Conservation (phyloP, 1,140 invertebrate genomes). For the Hesperophylax magnus region DNA sequence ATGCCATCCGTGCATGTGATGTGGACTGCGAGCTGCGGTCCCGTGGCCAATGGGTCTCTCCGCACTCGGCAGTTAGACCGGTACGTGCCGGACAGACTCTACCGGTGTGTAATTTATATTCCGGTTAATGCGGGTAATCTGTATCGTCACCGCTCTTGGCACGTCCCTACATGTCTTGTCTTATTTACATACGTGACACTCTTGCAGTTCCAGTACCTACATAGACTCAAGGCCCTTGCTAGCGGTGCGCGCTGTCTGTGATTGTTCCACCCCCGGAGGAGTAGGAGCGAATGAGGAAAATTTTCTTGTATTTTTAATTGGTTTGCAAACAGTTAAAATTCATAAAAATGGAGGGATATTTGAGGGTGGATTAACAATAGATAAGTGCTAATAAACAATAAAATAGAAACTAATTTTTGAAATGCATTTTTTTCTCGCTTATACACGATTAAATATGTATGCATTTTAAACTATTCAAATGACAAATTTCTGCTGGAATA, state of each 20-base stretch:
- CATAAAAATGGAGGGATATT: too few relatives aligned
- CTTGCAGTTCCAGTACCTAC: background rate
- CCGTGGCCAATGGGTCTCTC: constrained; percentile 16
- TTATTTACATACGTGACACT: constrained; percentile 57
- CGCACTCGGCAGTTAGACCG: constrained; percentile 8
- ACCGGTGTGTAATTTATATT: constrained; percentile 51
- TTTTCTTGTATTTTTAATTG: too few relatives aligned
- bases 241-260: background rate
- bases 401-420: too few relatives aligned
- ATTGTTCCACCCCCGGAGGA: background rate
- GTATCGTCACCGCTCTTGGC: constrained; percentile 28
- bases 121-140: constrained; percentile 56
- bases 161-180: constrained; percentile 51
- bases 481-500: too few relatives aligned
- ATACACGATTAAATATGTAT: too few relatives aligned
- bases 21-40: background rate
- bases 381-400: too few relatives aligned
- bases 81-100: constrained; percentile 32
- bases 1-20: constrained; percentile 29
- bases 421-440: too few relatives aligned
- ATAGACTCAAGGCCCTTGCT: background rate
- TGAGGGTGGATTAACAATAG: too few relatives aligned
- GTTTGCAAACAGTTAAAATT: too few relatives aligned
- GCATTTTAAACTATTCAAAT: too few relatives aligned
- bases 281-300: too few relatives aligned